Base-by-base conservation (phyloP, 1,140 invertebrate species). In the Drosophila murphyi region DNA sequence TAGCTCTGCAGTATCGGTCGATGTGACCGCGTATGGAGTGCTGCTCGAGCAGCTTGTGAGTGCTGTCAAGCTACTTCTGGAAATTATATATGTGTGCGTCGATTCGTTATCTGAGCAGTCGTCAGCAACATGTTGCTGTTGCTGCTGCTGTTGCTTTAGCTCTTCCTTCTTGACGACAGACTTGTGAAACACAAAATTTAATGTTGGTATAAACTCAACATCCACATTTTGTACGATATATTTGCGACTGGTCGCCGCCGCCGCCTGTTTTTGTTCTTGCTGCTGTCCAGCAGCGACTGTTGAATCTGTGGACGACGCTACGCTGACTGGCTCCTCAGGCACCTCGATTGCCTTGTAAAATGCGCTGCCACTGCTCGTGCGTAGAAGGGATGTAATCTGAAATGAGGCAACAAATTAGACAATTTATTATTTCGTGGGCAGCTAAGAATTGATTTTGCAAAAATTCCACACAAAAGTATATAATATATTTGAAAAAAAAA, bases 351-450 rank as follows among this genome's bases (percentile, higher is more conserved):
- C 83, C 70, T 83, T 88, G 55, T 88, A 83, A 41, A 78, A 83
- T 5, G 78, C 83, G 72, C 83, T 79, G 41, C 76, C 76, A 52
- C 78, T 70, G 56, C 71, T 78, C 34, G 90, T 80, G 31, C 90
- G 90, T 5, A 91, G 81, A 76, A 91, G 52, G 4, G 90, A 86
- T 55, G 90, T 91, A 57, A 91, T 91, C 90, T 91, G 60, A 8
- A 76, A 83, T 41, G 35, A n/a, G 39, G 41, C 51, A 59, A 8
- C 20, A 39, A 12, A 29, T 63, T 41, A 31, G 2, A 8, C 20
- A 7, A 59, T 35, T 29, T 56, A 10, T 31, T 29, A 43, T n/a
- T 43, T 20, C 20, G 20, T 20, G 20, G 20, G 20, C 20, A 20
- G 20, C 20, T 20, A 20, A 20, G 20, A 20, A 20, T 20, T 20